Evolutionary conservation across 2,113 vertebrate species (phyloP), one percentile per base, ranked within the genome.

Genomic region (Pelusios castaneus): DNA sequence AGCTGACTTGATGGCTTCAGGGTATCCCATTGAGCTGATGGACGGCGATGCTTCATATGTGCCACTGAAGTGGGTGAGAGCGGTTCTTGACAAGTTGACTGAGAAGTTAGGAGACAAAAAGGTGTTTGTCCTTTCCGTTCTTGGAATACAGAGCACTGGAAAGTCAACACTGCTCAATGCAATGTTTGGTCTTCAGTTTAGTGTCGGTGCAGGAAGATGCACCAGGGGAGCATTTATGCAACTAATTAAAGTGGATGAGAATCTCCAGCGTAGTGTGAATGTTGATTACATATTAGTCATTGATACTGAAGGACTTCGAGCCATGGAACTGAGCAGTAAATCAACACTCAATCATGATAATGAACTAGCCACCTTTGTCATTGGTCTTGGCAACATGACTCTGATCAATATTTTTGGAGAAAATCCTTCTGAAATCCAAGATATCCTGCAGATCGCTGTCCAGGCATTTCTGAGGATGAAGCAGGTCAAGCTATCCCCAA

Each of bases 11-110:
- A 98, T 99, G 97, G 91, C 98, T 83, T 97, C 88, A 10, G 98
- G 98, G 8, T 95, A 98, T 29, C 97, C 98, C 1, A 52, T 98
- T 49, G 98, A 99, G 92, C 95, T 98, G 81, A 98, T 99, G 98
- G 98, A 99, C 60, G 98, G 98, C 1, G 98, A 99, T 83, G 97
- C 98, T 75, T 98, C 97, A 19, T 98, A 98, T 10, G 91, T 98
- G 13, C 97, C 98, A 24, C 38, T 99, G 5, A 97, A 4, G 8
- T 99, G 98, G 98, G 95, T 98, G 21, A 88, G 87, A n/a, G 97
- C 97, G 76, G 85, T 99, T 89, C 96, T 99, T 89, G 97, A 98
- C 63, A 97, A 97, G 73, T 76, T 99, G 31, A 95, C 97, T 17
- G 90, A 97, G 80, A 98, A 95, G 92, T 90, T 98, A 9, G 98